Base-by-base conservation (phyloP, 2,113 vertebrate species). In the Salvelinus sp. region DNA sequence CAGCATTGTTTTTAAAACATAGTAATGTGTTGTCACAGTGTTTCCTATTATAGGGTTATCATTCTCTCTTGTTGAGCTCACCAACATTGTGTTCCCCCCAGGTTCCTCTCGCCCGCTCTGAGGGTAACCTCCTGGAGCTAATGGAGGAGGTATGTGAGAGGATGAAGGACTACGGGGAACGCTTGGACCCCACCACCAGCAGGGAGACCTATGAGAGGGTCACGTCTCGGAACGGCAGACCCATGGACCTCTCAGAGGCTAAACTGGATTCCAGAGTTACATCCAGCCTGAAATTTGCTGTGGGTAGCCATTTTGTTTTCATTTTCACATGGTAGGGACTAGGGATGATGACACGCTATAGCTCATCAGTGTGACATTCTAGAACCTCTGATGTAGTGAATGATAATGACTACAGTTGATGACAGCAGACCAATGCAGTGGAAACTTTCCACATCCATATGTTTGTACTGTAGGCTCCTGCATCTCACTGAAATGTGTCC, bases 91-190 rank as follows among this genome's bases (percentile, higher is more conserved):
- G 73, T 38, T 1, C 0, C 14, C 50, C 0, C 0, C 84, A 99
- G 97, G 93, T 97, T 79, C 96, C 97, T 20, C 95, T 96, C 0
- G 96, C 96, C 0, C 93, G 96, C 0, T 98, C 97, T 0, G 97
- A 99, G 81, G 94, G 95, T 1, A 95, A 98, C 82, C 94, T 99
- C 74, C 93, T 97, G 0, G 97, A 99, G 82, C 83, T 99, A 81
- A 95, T 99, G 87, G 97, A 99, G 83, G 88, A 80, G 0, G 92
- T 99, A 10, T 99, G 97, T n/a, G 96, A 98, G 84, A 94, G 92
- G 78, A 98, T 99, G 97, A 94, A 93, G 73, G 96, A 98, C 7
- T 99, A 99, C 0, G 96, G 96, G 0, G 96, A 99, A 79, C 92
- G 60, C 23, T 79, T 77, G 4, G 96, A 98, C 30, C 85, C 94